A percentile compares a stretch with the other conserved stretches of the same genome.
These are phyloP conservation scores for Falco cherrug DNA, from an alignment of 2,797 vertebrate genomes.

Conservation along the genomic window DNA sequence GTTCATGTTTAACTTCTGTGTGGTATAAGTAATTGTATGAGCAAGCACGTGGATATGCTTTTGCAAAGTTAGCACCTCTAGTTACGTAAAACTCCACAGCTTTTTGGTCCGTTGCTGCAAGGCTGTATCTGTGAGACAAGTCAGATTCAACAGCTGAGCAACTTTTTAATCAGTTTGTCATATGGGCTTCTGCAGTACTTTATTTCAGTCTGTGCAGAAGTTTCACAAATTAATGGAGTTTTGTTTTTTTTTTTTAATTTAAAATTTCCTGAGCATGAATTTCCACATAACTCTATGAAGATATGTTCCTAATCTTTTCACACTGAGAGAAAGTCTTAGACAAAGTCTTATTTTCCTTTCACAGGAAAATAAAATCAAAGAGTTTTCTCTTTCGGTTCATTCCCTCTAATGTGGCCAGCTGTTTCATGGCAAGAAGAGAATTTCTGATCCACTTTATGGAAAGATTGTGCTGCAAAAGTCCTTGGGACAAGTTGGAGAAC, in stretches of 20 bases:
- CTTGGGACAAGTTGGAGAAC: neutral
- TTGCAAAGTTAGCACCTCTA: neutral
- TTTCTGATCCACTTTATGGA: neutral
- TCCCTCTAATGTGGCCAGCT: neutral
- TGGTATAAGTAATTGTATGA: neutral
- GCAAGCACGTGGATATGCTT: neutral
- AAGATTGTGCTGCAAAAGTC: neutral
- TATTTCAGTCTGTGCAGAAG: neutral
- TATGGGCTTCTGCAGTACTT: neutral
- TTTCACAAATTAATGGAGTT: neutral
- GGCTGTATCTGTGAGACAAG: neutral
- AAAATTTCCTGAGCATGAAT: neutral
- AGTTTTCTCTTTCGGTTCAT: neutral
- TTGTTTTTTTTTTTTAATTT: neutral
- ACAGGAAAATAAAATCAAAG: neutral
- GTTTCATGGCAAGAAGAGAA: neutral
- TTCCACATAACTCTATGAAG: neutral
- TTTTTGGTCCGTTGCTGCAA: neutral
- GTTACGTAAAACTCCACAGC: neutral
- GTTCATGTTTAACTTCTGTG: conserved; percentile 42
- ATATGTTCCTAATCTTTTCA: neutral
- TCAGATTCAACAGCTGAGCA: neutral
- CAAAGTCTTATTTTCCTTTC: neutral
- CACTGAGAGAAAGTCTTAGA: neutral
- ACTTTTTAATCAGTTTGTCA: neutral